phyloP scores from a whole-genome alignment of 2,113 vertebrate genomes.

The Pyxicephalus adspersus region DNA sequence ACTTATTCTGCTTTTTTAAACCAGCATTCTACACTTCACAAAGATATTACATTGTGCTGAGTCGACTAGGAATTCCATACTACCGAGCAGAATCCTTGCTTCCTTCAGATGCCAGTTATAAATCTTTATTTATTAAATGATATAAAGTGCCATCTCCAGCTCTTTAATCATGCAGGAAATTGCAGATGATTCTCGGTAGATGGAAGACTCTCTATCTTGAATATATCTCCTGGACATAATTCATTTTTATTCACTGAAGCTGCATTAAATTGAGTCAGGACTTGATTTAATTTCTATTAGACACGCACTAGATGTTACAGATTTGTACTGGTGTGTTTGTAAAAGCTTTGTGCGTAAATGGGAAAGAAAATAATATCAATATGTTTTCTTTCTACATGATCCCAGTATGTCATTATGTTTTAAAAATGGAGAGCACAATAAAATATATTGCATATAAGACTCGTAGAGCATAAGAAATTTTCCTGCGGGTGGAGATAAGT shows the following conservation, averaged over 20 bases:
- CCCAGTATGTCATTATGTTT: not conserved
- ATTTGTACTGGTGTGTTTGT: constrained; percentile 24
- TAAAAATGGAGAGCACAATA: not conserved
- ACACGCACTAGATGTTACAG: constrained; percentile 26
- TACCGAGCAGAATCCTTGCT: constrained; percentile 22
- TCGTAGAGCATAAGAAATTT: too few species aligned
- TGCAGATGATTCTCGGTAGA: constrained; percentile 51
- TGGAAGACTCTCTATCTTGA: constrained; percentile 49
- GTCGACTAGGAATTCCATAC: constrained; percentile 4
- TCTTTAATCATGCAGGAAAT: constrained; percentile 55
- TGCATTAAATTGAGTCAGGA: constrained; percentile 51
- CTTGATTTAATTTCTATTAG: constrained; percentile 50
- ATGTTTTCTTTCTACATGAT: constrained; percentile 3
- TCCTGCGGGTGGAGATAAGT: too few species aligned
- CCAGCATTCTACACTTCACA: not conserved
- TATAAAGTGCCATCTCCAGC: constrained; percentile 52
- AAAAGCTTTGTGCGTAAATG: constrained; percentile 26
- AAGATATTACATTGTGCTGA: constrained; percentile 6
- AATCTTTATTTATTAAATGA: constrained; percentile 56
- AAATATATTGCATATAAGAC: not conserved
- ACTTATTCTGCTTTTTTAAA: too few species aligned
- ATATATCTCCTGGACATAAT: constrained; percentile 50
- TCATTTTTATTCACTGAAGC: constrained; percentile 57
- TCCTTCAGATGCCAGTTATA: constrained; percentile 34
- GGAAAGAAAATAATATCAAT: constrained; percentile 12